Percentiles rank a stretch among this genome's conserved stretches.
Conservation (phyloP, 2,113 vertebrate species). For the Actenoides hombroni region DNA sequence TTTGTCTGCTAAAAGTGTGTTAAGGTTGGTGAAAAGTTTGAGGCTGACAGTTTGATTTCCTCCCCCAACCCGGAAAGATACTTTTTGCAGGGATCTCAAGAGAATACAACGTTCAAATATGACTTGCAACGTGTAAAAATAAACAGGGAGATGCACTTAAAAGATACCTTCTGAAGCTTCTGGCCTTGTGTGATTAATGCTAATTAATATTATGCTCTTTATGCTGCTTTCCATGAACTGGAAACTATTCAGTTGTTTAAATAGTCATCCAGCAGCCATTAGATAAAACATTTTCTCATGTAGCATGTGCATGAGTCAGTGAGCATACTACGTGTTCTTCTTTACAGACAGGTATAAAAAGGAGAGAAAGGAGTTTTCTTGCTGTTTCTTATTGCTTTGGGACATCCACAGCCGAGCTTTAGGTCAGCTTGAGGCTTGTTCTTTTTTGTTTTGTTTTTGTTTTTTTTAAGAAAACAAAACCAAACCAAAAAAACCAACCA, state of each 20-base stretch:
- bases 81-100: neutral
- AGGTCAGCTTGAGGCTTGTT: neutral
- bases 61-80: rapidly evolving
- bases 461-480: no score
- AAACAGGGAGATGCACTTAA: neutral
- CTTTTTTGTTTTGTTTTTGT: no score
- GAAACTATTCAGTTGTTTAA: neutral
- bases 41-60: neutral
- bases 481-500: no score
- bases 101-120: neutral
- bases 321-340: neutral
- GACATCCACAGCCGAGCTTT: neutral
- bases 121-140: neutral
- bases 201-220: neutral
- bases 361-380: neutral
- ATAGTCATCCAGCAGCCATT: neutral
- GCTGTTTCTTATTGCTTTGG: neutral
- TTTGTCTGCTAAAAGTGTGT: neutral
- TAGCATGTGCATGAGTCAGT: neutral
- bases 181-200: neutral
- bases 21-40: neutral
- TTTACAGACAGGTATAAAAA: neutral
- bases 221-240: neutral
- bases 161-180: neutral
- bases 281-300: neutral